Conservation (phyloP, 2,888 invertebrate genomes). For the Heliconius erato region DNA sequence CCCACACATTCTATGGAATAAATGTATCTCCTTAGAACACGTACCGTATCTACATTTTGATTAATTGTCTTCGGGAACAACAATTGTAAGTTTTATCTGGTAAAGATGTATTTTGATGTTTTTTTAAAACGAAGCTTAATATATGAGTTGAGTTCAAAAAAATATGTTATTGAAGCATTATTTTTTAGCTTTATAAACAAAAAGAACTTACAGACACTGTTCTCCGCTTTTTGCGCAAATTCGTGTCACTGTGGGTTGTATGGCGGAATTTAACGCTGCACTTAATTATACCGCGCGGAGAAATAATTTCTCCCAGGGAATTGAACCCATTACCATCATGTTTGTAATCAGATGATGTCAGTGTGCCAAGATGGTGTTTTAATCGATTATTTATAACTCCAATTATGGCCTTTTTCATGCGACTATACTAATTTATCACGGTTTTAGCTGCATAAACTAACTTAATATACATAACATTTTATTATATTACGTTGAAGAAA, state of each 20-base stretch:
- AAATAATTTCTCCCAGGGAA: not conserved
- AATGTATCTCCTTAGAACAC: slow-evolving; percentile 74
- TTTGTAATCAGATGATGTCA: too few relatives aligned
- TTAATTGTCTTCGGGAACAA: slow-evolving; percentile 67
- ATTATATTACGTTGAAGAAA: not conserved
- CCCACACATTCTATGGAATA: slow-evolving; percentile 59
- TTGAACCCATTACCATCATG: too few relatives aligned
- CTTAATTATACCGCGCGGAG: not conserved
- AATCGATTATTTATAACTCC: too few relatives aligned
- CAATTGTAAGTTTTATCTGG: slow-evolving; percentile 70
- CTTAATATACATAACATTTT: not conserved
- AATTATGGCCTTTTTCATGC: too few relatives aligned
- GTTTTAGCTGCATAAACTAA: too few relatives aligned
- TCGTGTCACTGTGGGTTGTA: not conserved
- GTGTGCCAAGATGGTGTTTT: too few relatives aligned
- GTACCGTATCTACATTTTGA: slow-evolving; percentile 74
- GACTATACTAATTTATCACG: too few relatives aligned
- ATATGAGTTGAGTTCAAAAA: not conserved
- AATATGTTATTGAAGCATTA: not conserved
- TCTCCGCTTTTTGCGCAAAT: not conserved
- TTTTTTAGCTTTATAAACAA: not conserved
- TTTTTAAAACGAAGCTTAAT: slow-evolving; percentile 64
- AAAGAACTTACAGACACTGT: too few relatives aligned
- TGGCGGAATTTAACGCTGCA: not conserved
- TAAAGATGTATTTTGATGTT: slow-evolving; percentile 77